Evolutionary conservation across 2,113 vertebrate species (phyloP).

Genomic region (Nothoprocta pentlandii): DNA sequence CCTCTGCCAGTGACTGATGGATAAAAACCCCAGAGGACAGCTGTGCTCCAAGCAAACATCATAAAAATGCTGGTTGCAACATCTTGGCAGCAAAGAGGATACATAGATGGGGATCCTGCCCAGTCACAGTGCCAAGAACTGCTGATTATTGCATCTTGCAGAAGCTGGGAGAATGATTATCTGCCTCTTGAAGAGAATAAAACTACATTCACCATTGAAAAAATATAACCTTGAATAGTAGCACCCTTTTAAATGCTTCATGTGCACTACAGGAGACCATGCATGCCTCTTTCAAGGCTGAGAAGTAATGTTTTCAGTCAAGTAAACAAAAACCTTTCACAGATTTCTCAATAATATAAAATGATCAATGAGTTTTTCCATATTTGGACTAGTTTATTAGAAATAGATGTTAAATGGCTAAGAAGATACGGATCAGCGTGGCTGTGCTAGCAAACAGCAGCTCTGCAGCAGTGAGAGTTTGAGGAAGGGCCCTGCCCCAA

Average conservation of each 20-base stretch:
- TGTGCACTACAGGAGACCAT: rapidly evolving
- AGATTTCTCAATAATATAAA: background rate
- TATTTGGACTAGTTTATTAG: background rate
- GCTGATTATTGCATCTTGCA: background rate
- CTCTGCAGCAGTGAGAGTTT: background rate
- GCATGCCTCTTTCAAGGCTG: background rate
- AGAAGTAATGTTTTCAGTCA: background rate
- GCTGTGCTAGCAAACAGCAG: background rate
- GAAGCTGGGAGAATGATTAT: background rate
- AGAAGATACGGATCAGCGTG: background rate
- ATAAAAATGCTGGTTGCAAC: background rate
- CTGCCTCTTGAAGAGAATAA: background rate
- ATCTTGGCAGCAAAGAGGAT: background rate
- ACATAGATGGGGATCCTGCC: background rate
- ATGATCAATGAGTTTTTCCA: background rate
- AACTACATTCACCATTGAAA: background rate
- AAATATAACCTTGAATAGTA: background rate
- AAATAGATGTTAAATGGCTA: background rate
- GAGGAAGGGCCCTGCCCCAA: background rate
- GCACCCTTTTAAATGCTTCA: background rate
- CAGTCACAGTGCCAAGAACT: background rate
- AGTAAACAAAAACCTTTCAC: background rate
- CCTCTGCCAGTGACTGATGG: background rate
- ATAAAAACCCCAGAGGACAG: background rate
- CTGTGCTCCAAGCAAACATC: background rate